Conservation (phyloP, 2,113 vertebrate species). For the Eleginops maclovinus region DNA sequence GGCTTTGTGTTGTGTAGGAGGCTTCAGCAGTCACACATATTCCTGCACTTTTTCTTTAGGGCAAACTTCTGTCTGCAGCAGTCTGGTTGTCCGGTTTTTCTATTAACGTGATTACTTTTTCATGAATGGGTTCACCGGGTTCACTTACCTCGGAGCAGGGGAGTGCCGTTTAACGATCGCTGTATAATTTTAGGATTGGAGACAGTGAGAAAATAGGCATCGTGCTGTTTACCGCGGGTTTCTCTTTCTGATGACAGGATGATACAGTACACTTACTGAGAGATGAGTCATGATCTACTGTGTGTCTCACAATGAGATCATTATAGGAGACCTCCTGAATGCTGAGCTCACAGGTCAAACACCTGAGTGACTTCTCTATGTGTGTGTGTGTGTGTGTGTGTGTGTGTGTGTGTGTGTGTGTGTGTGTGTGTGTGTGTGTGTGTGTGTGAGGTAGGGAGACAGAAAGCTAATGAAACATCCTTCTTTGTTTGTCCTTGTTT, state of each 20-base stretch:
- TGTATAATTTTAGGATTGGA: constrained; percentile 14
- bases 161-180: background rate
- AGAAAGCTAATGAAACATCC: constrained; percentile 38
- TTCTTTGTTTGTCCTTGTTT: constrained; percentile 42
- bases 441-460: constrained; percentile 7
- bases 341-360: constrained; percentile 28
- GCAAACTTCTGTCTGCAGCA: background rate
- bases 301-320: constrained; percentile 17
- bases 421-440: constrained; percentile 16
- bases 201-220: background rate
- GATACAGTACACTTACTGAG: constrained; percentile 10
- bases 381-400: too few species aligned
- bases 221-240: background rate
- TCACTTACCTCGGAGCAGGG: background rate
- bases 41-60: background rate
- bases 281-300: constrained; percentile 20
- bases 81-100: background rate
- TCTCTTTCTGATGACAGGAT: constrained; percentile 2
- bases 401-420: too few species aligned
- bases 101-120: constrained; percentile 32
- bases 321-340: constrained; percentile 23
- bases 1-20: background rate
- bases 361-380: background rate
- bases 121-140: constrained; percentile 20
- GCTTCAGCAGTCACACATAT: background rate